Percentiles rank a stretch among this genome's conserved stretches.
Evolutionary conservation across 2,113 vertebrate species (phyloP).

Genomic region (Odontophorus gujanensis): DNA sequence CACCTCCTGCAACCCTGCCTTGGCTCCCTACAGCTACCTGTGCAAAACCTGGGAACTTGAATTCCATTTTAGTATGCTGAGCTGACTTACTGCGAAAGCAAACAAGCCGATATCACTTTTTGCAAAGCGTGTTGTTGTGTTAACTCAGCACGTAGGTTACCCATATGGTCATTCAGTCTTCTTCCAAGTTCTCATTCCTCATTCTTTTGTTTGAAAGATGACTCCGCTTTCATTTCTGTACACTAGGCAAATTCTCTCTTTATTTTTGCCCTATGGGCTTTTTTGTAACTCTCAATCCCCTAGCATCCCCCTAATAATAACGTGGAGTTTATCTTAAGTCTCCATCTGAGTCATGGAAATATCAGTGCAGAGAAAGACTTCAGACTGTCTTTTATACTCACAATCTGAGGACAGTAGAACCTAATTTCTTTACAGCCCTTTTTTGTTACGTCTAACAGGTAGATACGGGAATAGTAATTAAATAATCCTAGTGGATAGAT

Average conservation of each 20-base stretch:
- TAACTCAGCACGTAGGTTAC: accelerated
- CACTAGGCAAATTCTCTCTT: not conserved
- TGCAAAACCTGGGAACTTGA: not conserved
- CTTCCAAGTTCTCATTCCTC: not conserved
- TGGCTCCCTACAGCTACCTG: accelerated
- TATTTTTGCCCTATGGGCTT: not conserved
- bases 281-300: not conserved
- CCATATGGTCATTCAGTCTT: not conserved
- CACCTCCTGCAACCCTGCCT: not conserved
- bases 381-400: not conserved
- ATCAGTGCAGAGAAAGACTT: not conserved
- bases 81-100: not conserved
- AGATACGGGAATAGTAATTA: not conserved
- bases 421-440: not conserved
- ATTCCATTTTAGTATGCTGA: not conserved
- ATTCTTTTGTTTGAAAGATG: not conserved
- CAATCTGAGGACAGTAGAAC: not conserved
- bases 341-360: not conserved
- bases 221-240: not conserved
- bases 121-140: not conserved
- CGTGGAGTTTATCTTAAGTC: not conserved
- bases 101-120: not conserved
- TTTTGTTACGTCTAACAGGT: not conserved
- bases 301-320: not conserved
- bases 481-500: not conserved